Conservation (phyloP, 2,113 vertebrate species). For the Fregata magnificens region DNA sequence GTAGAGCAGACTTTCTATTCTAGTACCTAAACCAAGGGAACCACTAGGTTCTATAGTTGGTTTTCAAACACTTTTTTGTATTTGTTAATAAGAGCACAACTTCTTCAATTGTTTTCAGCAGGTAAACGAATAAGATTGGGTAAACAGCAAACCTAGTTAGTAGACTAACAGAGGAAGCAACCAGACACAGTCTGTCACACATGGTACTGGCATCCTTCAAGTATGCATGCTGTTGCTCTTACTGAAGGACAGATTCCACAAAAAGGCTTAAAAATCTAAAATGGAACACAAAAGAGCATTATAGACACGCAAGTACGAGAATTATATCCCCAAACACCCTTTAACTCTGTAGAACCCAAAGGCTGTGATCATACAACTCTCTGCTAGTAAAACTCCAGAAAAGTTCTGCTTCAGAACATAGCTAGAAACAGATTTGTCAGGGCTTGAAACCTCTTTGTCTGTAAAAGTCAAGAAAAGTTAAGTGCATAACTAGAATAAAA, state of each 20-base stretch:
- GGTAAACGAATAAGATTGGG: background rate
- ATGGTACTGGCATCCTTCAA: background rate
- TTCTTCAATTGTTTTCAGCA: background rate
- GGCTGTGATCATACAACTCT: background rate
- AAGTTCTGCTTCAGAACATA: background rate
- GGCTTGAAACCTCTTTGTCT: background rate
- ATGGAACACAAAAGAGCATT: background rate
- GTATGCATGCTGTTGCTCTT: background rate
- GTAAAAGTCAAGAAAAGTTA: background rate
- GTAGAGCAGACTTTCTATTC: background rate
- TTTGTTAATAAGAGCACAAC: background rate
- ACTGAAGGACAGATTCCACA: background rate
- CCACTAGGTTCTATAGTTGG: background rate
- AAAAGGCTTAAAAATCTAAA: background rate
- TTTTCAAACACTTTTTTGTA: background rate
- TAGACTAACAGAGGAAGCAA: background rate
- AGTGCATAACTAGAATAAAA: background rate
- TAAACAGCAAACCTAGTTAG: background rate
- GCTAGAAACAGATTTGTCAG: background rate
- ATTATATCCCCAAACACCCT: background rate
- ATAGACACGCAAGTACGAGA: background rate
- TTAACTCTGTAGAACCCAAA: background rate
- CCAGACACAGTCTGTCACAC: background rate
- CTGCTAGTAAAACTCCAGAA: background rate
- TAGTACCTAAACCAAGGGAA: background rate